Evolutionary conservation across 2,797 vertebrate genomes (phyloP), one percentile per base, ranked within the genome.

Genomic region (Otus scops): DNA sequence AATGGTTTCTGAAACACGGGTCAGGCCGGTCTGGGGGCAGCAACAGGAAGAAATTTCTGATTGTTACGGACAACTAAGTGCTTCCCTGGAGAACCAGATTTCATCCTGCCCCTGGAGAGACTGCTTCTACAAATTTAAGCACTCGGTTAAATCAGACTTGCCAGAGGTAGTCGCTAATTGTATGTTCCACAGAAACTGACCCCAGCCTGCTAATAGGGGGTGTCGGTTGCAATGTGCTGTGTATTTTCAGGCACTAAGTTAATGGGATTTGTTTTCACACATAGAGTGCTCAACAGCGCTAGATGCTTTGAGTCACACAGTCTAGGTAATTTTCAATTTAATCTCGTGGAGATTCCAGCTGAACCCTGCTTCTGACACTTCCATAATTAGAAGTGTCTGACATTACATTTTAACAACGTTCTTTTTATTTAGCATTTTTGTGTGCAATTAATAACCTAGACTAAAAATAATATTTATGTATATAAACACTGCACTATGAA

Each of bases 331-430:
- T 81, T 56, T n/a, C 53, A 51, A 2, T 69, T 95, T 65, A 32
- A 84, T 86, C 76, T 86, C n/a, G 0, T 9, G 69, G 39, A 86
- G 32, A 27, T 92, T 78, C 79, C 50, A 24, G 69, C 59, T 73
- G 85, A 87, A 65, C 48, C 36, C 74, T 60, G 57, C 71, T 87
- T 88, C 92, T 95, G 83, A 85, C 77, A 89, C 64, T 78, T 41
- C 88, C 95, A 93, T 82, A 94, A 95, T 91, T 92, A 94, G 80
- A 95, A 90, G 53, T 54, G 30, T 74, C 47, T 76, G 67, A 51
- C 63, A n/a, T 73, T 39, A 24, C 67, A 47, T 57, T 88, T 92
- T 41, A 82, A 70, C 75, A 73, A 39, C 48, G 38, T 77, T 67
- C 23, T 74, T 96, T 79, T 92, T 77, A 70, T 89, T 28, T 85